Evolutionary conservation across 2,113 vertebrate species (phyloP).

Genomic region (mouse (Mus musculus)): DNA sequence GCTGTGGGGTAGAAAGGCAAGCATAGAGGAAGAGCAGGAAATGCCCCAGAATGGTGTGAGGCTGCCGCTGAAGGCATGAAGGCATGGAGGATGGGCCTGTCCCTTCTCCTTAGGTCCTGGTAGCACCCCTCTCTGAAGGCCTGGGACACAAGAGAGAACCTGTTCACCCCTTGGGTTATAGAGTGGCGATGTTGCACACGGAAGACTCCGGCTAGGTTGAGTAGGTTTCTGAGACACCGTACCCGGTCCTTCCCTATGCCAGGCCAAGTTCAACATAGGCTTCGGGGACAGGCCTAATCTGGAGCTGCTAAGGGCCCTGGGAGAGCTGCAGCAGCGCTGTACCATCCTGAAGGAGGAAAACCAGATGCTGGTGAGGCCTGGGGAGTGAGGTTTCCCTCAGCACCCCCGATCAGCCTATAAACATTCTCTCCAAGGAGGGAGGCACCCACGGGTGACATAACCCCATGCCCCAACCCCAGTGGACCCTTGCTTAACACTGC

Average conservation of each 20-base stretch:
- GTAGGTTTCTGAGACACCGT: constrained; percentile 35
- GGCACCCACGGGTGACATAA: not conserved
- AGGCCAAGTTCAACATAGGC: constrained; percentile 90
- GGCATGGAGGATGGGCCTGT: not conserved
- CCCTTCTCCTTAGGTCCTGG: not conserved
- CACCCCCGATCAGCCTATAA: not conserved
- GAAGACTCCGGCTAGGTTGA: not conserved
- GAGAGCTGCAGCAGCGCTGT: constrained; percentile 93
- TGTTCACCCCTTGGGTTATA: not conserved
- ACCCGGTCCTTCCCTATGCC: constrained; percentile 61
- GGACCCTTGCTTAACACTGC: not conserved
- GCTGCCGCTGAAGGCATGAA: too few relatives aligned
- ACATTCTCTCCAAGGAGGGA: not conserved
- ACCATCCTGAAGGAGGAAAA: constrained; percentile 94
- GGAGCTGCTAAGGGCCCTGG: constrained; percentile 92
- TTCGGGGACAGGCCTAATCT: constrained; percentile 92
- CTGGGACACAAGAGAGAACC: not conserved
- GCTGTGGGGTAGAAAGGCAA: not conserved
- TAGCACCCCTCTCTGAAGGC: not conserved
- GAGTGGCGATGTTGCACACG: not conserved
- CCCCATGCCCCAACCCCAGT: not conserved
- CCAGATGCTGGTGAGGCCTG: constrained; percentile 91
- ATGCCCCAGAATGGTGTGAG: not conserved
- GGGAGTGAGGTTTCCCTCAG: not conserved
- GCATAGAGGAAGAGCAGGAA: not conserved